Evolutionary conservation across 2,797 vertebrate species (phyloP), one percentile per base, ranked within the genome.

Genomic region (Sebastes flavidus): DNA sequence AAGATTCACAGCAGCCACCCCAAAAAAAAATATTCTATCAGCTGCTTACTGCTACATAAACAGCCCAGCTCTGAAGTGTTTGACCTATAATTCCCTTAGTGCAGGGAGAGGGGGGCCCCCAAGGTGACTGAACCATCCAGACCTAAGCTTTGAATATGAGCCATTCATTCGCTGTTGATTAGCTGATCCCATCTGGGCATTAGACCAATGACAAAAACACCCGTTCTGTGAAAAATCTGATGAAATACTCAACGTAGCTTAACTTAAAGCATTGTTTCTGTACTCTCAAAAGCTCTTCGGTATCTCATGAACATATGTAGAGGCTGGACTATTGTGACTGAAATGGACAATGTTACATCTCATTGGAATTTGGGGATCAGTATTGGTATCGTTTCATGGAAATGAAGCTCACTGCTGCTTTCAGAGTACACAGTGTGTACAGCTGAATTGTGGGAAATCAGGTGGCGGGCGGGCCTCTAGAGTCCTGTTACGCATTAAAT

Each of bases 151-250:
- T 89, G 80, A 92, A 91, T 87, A 82, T 67, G 67, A 81, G 77
- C 77, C 75, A 89, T 84, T 78, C 82, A 90, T 87, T 90, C 78
- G 67, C 77, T 77, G 77, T 83, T 89, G 87, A 90, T 91, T 88
- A 87, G 82, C 77, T 86, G 88, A 91, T 88, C 82, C 88, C 81
- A 68, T 55, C 49, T 77, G 83, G 81, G 75, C 85, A 86, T 81
- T 81, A 84, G 73, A 58, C 69, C 82, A 80, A 89, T 60, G 76
- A 89, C 82, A 77, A 91, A 88, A 91, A 83, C 55, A 81, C 49
- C 77, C 63, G 2, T 81, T 89, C 77, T 77, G 73, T n/a, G 76
- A 83, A 78, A 81, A 42, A 46, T 32, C 3, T 24, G 22, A 27
- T 46, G 54, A 75, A 27, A 52, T 36, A 72, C 32, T 34, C 58